Conservation (phyloP, 1,140 invertebrate genomes). For the Papilio aristodemus region DNA sequence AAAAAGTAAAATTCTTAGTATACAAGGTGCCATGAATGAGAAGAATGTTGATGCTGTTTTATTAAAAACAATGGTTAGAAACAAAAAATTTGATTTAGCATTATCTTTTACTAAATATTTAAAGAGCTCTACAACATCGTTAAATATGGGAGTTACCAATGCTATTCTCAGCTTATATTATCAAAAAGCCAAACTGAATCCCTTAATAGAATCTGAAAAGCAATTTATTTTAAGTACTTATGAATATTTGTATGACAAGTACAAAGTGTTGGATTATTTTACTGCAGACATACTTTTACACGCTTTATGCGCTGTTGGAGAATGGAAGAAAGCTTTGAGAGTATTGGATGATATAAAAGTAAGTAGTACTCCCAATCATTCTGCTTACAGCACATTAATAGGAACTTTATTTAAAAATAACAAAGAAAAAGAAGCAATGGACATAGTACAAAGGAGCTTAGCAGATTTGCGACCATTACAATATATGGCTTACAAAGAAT, state of each 20-base stretch:
- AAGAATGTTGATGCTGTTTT: slow-evolving; percentile 82
- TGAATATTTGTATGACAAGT: slow-evolving; percentile 78
- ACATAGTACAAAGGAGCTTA: slow-evolving; percentile 77
- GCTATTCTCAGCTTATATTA: slow-evolving; percentile 81
- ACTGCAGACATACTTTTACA: slow-evolving; percentile 82
- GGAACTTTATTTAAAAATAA: slow-evolving; percentile 81
- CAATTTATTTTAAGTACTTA: slow-evolving; percentile 81
- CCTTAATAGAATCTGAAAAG: slow-evolving; percentile 76
- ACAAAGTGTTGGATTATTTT: slow-evolving; percentile 81
- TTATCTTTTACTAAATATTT: slow-evolving; percentile 82
- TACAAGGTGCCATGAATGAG: slow-evolving; percentile 62
- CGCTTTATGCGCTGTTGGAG: slow-evolving; percentile 82
- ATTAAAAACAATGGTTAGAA: slow-evolving; percentile 73
- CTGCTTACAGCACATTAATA: slow-evolving; percentile 76
- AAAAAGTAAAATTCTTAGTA: slow-evolving; percentile 57
- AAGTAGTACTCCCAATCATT: slow-evolving; percentile 53
- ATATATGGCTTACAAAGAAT: slow-evolving; percentile 63
- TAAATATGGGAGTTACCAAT: slow-evolving; percentile 80
- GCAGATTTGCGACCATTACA: slow-evolving; percentile 44
- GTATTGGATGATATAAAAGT: slow-evolving; percentile 82
- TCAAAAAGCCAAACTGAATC: slow-evolving; percentile 53
- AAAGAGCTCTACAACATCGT: slow-evolving; percentile 62
- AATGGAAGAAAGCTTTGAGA: slow-evolving; percentile 83
- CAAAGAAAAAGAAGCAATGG: slow-evolving; percentile 79
- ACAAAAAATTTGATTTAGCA: slow-evolving; percentile 74